Evolutionary conservation across 2,113 vertebrate species (phyloP).

Genomic region (Austrofundulus limnaeus): DNA sequence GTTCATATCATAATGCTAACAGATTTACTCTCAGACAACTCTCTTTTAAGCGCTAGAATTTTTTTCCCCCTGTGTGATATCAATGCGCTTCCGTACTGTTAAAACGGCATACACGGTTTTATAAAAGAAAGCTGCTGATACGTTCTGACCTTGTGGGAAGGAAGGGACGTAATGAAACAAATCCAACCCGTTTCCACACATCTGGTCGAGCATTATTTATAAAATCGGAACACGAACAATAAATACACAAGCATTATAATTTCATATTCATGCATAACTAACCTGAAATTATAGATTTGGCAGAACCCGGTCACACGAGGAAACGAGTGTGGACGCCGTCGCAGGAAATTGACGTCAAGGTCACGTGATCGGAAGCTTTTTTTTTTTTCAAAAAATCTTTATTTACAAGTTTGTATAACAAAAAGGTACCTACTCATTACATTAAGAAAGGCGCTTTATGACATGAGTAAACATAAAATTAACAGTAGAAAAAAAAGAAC

Average conservation of each 20-base stretch:
- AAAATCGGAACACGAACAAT: neutral
- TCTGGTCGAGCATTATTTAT: rapidly evolving
- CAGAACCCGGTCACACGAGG: constrained; percentile 61
- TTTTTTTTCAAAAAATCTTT: neutral
- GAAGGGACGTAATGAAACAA: neutral
- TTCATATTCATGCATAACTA: neutral
- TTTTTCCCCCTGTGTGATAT: neutral
- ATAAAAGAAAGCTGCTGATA: neutral
- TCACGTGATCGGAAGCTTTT: constrained; percentile 17
- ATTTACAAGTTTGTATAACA: too few relatives aligned
- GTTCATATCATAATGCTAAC: too few relatives aligned
- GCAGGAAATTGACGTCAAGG: constrained; percentile 51
- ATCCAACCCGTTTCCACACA: rapidly evolving
- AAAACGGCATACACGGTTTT: neutral
- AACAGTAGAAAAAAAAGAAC: too few relatives aligned
- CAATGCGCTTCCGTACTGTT: rapidly evolving
- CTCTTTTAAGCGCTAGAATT: too few relatives aligned
- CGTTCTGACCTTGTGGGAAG: constrained; percentile 75
- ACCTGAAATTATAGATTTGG: constrained; percentile 42
- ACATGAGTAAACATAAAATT: too few relatives aligned
- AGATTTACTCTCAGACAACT: too few relatives aligned
- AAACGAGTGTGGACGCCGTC: constrained; percentile 36
- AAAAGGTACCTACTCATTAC: too few relatives aligned
- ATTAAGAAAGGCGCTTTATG: too few relatives aligned
- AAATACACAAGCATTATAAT: rapidly evolving